These are phyloP conservation scores for Dusona sp. DNA, from an alignment of 2,888 invertebrate genomes.

Conservation along the genomic window DNA sequence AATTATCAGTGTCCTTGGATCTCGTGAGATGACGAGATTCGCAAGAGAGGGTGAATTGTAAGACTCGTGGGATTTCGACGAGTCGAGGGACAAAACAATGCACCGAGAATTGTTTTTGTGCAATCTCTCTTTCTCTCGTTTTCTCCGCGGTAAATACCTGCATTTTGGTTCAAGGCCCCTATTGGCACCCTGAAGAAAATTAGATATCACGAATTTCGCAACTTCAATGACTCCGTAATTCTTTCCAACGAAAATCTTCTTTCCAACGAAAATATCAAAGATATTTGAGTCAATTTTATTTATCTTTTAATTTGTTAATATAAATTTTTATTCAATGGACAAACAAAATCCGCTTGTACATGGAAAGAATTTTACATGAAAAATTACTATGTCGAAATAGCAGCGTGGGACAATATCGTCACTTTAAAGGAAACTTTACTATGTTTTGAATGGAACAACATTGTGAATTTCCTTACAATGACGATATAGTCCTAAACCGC, in stretches of 20 bases:
- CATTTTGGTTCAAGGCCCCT: constrained; percentile 24
- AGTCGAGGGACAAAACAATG: constrained; percentile 28
- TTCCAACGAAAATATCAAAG: neutral
- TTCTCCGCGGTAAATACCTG: constrained; percentile 44
- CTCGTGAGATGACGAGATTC: constrained; percentile 26
- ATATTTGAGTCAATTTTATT: neutral
- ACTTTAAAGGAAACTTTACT: no score
- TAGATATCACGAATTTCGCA: constrained; percentile 7
- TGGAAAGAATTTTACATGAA: no score
- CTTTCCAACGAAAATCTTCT: neutral
- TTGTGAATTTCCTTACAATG: no score
- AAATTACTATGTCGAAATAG: no score
- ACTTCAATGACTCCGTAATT: neutral
- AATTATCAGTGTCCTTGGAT: constrained; percentile 64
- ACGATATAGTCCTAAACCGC: no score
- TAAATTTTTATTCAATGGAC: neutral
- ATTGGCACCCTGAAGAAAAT: constrained; percentile 14
- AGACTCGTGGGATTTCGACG: constrained; percentile 10
- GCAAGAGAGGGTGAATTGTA: constrained; percentile 44
- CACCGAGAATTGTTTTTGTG: constrained; percentile 21
- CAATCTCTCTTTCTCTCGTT: constrained; percentile 40
- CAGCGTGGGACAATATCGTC: no score
- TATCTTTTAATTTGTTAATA: neutral
- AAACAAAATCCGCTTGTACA: no score
- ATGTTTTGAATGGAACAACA: no score